Evolutionary conservation across 2,888 invertebrate species (phyloP).

Genomic region (Drosophila formosana): DNA sequence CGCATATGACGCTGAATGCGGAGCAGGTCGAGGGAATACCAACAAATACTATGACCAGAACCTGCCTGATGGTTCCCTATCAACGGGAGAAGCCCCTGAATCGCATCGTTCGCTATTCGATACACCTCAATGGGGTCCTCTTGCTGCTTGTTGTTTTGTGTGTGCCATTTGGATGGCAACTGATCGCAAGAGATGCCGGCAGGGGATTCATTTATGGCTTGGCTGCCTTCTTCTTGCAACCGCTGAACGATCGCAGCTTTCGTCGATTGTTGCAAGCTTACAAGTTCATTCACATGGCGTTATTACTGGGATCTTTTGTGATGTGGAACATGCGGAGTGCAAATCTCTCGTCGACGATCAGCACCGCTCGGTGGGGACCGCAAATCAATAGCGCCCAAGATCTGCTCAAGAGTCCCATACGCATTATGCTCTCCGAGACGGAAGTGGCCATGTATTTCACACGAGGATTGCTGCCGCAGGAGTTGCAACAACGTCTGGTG

Average conservation of each 20-base stretch:
- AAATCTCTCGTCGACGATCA: conserved; percentile 40
- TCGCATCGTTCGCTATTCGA: neutral
- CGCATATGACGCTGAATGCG: conserved; percentile 24
- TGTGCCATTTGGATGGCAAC: conserved; percentile 43
- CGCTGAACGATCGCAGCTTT: conserved; percentile 20
- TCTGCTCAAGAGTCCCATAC: conserved; percentile 32
- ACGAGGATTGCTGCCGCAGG: conserved; percentile 28
- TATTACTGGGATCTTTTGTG: conserved; percentile 31
- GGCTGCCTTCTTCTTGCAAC: conserved; percentile 29
- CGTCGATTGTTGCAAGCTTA: conserved; percentile 20
- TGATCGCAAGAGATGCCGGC: conserved; percentile 8
- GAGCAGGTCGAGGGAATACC: conserved; percentile 12
- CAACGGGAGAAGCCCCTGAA: conserved; percentile 1
- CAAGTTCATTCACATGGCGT: conserved; percentile 43
- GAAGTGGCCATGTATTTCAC: conserved; percentile 57
- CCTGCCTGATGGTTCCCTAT: conserved; percentile 58
- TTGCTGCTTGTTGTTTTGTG: conserved; percentile 1
- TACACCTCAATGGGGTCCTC: neutral
- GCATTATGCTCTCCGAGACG: conserved; percentile 48
- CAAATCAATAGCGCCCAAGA: conserved; percentile 38
- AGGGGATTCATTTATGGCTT: conserved; percentile 31
- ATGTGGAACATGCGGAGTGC: conserved; percentile 46
- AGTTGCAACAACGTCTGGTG: conserved; percentile 40
- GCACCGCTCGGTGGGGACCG: neutral
- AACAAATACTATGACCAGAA: conserved; percentile 2